Conservation (phyloP, 2,113 vertebrate species). For the Ceyx melanurus region DNA sequence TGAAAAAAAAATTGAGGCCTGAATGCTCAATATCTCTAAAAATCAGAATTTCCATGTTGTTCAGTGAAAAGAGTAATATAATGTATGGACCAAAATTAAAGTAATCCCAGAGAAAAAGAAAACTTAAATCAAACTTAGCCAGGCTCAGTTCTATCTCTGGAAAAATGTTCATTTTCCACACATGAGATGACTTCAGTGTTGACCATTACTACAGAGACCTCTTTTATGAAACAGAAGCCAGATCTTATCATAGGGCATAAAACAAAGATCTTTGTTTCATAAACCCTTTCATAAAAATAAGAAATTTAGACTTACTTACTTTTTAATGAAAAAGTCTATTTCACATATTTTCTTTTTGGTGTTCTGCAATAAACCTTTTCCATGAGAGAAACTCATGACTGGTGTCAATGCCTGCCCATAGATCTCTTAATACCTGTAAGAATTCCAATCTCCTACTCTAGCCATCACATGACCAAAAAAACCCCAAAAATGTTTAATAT, state of each 20-base stretch:
- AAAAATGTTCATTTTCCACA: background rate
- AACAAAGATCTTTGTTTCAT: background rate
- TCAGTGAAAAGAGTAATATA: background rate
- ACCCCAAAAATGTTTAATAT: slow-evolving; percentile 8
- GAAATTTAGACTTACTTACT: background rate
- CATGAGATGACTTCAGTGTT: background rate
- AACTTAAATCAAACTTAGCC: background rate
- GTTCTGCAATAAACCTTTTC: slow-evolving; percentile 56
- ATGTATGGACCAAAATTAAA: background rate
- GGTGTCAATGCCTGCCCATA: slow-evolving; percentile 51
- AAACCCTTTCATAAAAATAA: background rate
- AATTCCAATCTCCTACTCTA: slow-evolving; percentile 67
- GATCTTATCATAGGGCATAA: background rate
- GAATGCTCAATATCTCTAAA: background rate
- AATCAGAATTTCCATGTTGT: background rate
- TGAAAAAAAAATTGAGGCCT: background rate
- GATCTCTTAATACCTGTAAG: slow-evolving; percentile 71
- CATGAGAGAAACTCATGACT: slow-evolving; percentile 76
- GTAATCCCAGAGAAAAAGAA: background rate
- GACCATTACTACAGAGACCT: background rate
- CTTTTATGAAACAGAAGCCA: background rate
- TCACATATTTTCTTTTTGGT: background rate
- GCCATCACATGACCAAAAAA: slow-evolving; percentile 58
- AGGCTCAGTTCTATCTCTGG: background rate
- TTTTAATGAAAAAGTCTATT: background rate